Evolutionary conservation across 2,113 vertebrate genomes (phyloP).

Genomic region (Sterrhoptilus dennistouni): DNA sequence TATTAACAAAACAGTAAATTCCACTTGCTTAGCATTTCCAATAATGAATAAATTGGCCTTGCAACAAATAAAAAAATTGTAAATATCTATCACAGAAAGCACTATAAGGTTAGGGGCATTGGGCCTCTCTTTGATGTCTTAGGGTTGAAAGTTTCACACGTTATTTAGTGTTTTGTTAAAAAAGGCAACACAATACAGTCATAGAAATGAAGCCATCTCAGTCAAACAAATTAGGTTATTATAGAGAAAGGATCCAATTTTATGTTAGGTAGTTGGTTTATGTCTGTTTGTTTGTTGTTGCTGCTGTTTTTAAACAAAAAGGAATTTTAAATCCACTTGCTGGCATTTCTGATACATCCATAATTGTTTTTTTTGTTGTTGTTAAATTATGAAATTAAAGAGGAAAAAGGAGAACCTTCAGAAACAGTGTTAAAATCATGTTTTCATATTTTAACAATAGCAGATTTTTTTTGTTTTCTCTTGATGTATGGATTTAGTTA

Average conservation of each 20-base stretch:
- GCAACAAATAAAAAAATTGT: slow-evolving; percentile 83
- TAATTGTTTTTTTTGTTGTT: neutral
- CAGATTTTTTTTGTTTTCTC: neutral
- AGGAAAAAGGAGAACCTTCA: slow-evolving; percentile 70
- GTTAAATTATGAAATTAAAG: slow-evolving; percentile 60
- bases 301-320: slow-evolving; percentile 64
- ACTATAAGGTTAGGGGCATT: slow-evolving; percentile 80
- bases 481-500: slow-evolving; percentile 62
- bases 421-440: slow-evolving; percentile 46
- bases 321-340: slow-evolving; percentile 62
- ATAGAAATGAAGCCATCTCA: slow-evolving; percentile 81
- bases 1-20: slow-evolving; percentile 92
- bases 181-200: slow-evolving; percentile 84
- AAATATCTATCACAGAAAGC: slow-evolving; percentile 84
- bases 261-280: slow-evolving; percentile 73
- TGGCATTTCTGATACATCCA: slow-evolving; percentile 72
- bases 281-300: slow-evolving; percentile 39
- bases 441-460: slow-evolving; percentile 51
- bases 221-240: slow-evolving; percentile 77
- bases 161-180: slow-evolving; percentile 76
- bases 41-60: slow-evolving; percentile 88
- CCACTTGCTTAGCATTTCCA: slow-evolving; percentile 90
- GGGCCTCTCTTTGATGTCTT: slow-evolving; percentile 73
- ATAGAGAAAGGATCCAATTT: slow-evolving; percentile 74
- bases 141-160: slow-evolving; percentile 77